Base-by-base conservation (phyloP, 2,797 vertebrate species). In the Syngnathus acus region DNA sequence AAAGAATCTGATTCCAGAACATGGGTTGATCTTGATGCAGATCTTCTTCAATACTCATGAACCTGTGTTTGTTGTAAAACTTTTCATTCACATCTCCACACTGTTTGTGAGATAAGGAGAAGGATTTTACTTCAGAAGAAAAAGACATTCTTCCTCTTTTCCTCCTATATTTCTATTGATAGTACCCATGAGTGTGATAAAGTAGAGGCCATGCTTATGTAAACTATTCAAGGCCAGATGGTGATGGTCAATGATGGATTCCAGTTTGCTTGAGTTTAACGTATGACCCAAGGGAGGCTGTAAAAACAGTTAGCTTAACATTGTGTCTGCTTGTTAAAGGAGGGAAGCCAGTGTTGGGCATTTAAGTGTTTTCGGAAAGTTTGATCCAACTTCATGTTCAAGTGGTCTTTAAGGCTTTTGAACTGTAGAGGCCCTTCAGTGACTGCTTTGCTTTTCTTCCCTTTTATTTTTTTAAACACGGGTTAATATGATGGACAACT, bases 331-430 rank as follows among this genome's bases (percentile, higher is more conserved):
- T 65, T 43, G 63, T 86, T 83, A 75, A 73, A 14, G 68, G 73
- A 80, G 83, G 32, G 78, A 84, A 81, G 83, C 85, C 72, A 80
- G 76, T 74, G 66, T 81, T 64, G 68, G 66, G 54, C 64, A 16
- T 70, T 79, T 68, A 82, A 89, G 80, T 88, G 80, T 84, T 88
- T 86, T 65, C 68, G 81, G 74, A 82, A 82, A 81, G 70, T 81
- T 84, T 76, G 65, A 77, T 80, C 67, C 65, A 54, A 53, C 68
- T 78, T 76, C 65, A 77, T 65, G 68, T 83, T 69, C 68, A 72
- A 79, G 70, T 70, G 17, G 38, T 45, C 60, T 45, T 21, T 16
- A 65, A 70, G 76, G 76, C 64, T 74, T 65, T 64, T 47, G 47
- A 66, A 74, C 65, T 72, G 32, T 65, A 21, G 72, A 66, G 26